Evolutionary conservation across 2,113 vertebrate genomes (phyloP).

Genomic region (Mesitornis unicolor): DNA sequence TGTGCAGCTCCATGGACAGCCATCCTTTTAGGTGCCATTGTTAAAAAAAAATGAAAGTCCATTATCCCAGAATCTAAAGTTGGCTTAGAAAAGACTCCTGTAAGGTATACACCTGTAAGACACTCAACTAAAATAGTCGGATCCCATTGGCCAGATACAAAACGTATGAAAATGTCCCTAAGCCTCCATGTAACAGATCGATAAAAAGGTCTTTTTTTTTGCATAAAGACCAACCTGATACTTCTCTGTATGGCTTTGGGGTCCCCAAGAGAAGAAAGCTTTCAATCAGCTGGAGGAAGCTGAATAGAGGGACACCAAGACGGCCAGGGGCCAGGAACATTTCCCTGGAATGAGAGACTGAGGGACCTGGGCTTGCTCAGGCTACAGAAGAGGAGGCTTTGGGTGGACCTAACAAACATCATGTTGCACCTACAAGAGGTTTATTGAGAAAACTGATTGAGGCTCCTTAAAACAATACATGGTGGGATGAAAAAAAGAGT

Average conservation of each 20-base stretch:
- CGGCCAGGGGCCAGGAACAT: neutral
- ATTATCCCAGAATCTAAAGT: neutral
- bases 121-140: neutral
- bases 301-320: neutral
- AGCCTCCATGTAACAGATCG: neutral
- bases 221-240: neutral
- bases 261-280: neutral
- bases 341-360: neutral
- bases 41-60: neutral
- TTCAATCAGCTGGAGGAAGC: neutral
- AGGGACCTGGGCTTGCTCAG: neutral
- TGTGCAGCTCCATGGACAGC: neutral
- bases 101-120: neutral
- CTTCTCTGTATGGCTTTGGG: neutral
- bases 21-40: neutral
- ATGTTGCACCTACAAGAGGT: neutral
- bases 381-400: neutral
- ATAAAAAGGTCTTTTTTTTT: neutral
- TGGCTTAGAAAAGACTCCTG: neutral
- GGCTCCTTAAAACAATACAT: rapidly evolving
- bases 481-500: neutral
- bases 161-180: neutral
- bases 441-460: neutral
- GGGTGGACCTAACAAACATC: neutral
- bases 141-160: neutral